These are phyloP conservation scores for Pseudomyrmex sp. DNA, from an alignment of 1,140 invertebrate species.

Conservation along the genomic window DNA sequence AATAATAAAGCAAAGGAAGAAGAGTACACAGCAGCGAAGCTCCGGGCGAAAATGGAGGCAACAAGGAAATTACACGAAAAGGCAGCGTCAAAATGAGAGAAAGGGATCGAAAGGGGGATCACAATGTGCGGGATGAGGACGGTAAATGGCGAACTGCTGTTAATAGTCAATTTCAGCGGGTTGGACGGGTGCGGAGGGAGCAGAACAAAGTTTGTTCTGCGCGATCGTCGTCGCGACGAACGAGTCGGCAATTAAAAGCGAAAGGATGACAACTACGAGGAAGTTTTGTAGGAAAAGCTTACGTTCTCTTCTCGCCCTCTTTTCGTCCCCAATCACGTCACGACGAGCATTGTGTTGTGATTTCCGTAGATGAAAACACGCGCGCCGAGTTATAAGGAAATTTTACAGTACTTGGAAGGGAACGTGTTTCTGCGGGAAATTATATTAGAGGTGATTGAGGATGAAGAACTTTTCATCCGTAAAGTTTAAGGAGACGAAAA, in stretches of 20 bases:
- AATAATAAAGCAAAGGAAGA: not conserved
- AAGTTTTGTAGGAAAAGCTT: not conserved
- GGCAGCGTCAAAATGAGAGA: not conserved
- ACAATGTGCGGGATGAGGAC: not conserved
- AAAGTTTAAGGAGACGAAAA: slow-evolving; percentile 5
- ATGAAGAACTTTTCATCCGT: not conserved
- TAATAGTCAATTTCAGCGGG: slow-evolving; percentile 27
- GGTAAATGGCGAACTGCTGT: slow-evolving; percentile 1
- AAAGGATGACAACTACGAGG: not conserved
- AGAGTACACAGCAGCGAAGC: not conserved
- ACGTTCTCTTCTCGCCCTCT: not conserved
- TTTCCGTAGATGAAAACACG: not conserved
- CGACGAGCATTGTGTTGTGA: not conserved
- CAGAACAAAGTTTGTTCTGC: slow-evolving; percentile 3
- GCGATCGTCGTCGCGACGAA: not conserved
- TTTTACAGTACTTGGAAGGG: no score
- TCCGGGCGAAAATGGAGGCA: not conserved
- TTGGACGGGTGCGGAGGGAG: not conserved
- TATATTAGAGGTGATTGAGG: not conserved
- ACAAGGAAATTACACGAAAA: not conserved
- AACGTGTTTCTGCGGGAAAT: not conserved
- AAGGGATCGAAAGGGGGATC: no score
- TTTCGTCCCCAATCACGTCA: slow-evolving; percentile 2
- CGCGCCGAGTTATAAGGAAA: no score
- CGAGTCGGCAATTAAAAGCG: slow-evolving; percentile 27